Conservation (phyloP, 2,797 vertebrate genomes). For the Picus viridis region DNA sequence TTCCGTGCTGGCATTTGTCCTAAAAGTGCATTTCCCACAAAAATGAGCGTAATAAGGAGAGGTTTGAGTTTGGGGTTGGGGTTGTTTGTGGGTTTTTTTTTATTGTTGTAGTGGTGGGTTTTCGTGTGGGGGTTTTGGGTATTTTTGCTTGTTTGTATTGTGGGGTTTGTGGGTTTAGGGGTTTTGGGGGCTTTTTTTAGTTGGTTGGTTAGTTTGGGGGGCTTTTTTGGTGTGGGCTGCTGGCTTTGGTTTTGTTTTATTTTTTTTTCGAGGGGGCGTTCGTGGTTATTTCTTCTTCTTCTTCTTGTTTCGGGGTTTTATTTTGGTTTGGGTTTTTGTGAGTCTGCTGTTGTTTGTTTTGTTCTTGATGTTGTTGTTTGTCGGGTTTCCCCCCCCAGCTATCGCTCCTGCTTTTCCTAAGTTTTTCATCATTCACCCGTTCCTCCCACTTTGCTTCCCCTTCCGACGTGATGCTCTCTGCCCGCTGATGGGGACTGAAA, state of each 20-base stretch:
- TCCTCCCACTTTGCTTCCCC: not conserved
- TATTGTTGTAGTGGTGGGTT: no score
- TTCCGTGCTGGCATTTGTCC: not conserved
- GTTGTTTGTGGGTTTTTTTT: no score
- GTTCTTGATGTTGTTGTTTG: not conserved
- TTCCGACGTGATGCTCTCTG: not conserved
- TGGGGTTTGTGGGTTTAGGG: no score
- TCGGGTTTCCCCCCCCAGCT: no score
- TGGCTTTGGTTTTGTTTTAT: not conserved
- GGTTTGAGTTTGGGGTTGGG: not conserved
- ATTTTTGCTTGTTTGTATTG: no score
- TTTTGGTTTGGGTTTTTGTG: not conserved
- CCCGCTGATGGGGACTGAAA: not conserved
- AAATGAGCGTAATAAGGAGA: not conserved
- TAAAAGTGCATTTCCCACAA: not conserved
- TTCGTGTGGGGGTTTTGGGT: no score
- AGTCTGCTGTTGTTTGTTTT: not conserved
- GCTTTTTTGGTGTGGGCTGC: no score
- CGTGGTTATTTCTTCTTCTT: not conserved
- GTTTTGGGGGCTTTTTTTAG: no score
- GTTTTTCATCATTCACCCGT: not conserved
- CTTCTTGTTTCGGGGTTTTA: no score
- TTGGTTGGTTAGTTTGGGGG: no score
- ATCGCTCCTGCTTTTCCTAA: rapidly evolving
- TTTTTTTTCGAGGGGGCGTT: no score